Base-by-base conservation (phyloP, 2,797 vertebrate genomes). In the Thaleichthys pacificus region DNA sequence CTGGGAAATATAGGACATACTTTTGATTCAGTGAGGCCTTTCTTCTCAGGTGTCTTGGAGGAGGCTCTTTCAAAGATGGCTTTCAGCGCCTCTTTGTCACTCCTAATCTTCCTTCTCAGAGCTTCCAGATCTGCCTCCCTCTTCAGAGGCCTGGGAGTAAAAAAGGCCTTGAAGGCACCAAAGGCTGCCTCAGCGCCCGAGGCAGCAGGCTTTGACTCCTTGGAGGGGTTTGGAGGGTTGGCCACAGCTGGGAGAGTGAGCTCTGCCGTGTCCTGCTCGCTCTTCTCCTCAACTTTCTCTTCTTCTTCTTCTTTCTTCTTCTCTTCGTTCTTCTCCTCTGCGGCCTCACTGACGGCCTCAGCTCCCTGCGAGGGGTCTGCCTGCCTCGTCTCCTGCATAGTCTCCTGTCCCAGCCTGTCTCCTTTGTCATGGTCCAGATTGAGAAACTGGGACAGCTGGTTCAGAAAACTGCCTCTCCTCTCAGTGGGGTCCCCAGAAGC, bases 101-200 rank as follows among this genome's bases (percentile, higher is more conserved):
- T 87, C 77, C 88, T 93, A 73, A 96, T 95, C 90, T 90, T 97
- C 84, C 85, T 94, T 85, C 95, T 97, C 71, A 95, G 74, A 3
- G 93, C 91, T 42, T 96, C 95, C 71, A 95, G 81, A 70, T 96
- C 94, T 0, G 89, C 91, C 69, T 93, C 93, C 77, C 89, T 97
- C 88, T 90, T 97, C 32, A 94, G 80, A 83, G 95, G 93, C 71
- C 94, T 93, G 11, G 91, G 91, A 0, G 93, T 95, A 77, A 99
- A 99, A 68, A 99, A 95, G 51, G 96, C 95, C 86, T 95, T 98
- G 80, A 98, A 95, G n/a, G 94, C 95, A n/a, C 96, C 96, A 42
- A 99, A 90, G 3, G 96, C 94, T 1, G 94, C 94, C 77, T 99
- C 97, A 5, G 95, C 88, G 0, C 88, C 86, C 21, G 87, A 88